Percentiles rank a stretch among this genome's conserved stretches.
Conservation (phyloP, 2,797 vertebrate species). For the Hypotaenidia okinawae region DNA sequence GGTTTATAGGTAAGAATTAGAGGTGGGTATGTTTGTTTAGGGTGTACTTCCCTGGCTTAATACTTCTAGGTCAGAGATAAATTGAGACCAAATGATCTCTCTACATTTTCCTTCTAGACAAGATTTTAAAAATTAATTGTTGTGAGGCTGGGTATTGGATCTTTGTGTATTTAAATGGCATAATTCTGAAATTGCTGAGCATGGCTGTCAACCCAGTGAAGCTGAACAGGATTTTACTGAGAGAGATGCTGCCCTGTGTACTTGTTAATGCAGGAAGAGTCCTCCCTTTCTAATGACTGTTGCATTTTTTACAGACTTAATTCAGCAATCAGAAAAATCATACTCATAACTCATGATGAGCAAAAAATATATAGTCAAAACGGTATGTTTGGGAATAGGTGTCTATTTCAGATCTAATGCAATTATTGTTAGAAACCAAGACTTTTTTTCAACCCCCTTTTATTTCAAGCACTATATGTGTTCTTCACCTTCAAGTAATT, state of each 20-base stretch:
- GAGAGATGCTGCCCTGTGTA: not conserved
- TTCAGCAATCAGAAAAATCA: not conserved
- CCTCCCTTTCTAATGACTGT: not conserved
- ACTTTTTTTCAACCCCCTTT: not conserved
- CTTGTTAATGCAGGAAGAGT: not conserved
- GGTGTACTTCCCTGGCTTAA: not conserved
- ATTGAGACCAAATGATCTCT: not conserved
- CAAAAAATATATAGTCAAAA: not conserved
- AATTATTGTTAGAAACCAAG: not conserved
- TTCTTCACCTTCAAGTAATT: slow-evolving; percentile 7
- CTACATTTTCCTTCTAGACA: not conserved
- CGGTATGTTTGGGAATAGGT: not conserved
- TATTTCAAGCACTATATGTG: not conserved
- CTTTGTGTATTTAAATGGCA: not conserved
- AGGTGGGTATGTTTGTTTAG: not conserved
- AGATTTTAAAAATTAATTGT: not conserved
- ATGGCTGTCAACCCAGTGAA: not conserved
- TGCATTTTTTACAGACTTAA: not conserved
- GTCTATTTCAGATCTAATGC: not conserved
- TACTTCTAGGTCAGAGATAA: not conserved
- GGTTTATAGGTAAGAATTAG: not conserved
- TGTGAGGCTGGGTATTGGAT: not conserved
- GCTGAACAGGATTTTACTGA: not conserved
- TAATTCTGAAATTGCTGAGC: slow-evolving; percentile 10
- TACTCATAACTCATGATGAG: not conserved